Evolutionary conservation across 2,888 invertebrate genomes (phyloP).

Genomic region (Campoletis raptor): DNA sequence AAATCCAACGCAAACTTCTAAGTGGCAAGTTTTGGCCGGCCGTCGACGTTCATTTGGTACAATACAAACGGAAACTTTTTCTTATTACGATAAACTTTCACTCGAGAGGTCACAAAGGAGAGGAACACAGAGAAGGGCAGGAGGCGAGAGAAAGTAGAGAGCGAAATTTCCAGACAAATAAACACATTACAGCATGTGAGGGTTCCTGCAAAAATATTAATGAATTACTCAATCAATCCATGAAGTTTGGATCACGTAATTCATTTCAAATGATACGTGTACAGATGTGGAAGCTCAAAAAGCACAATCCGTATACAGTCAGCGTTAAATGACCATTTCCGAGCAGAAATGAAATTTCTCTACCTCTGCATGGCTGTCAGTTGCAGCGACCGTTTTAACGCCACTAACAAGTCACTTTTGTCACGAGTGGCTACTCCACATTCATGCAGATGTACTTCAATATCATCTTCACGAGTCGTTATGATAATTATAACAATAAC

Average conservation of each 20-base stretch:
- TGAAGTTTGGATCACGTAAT: not conserved
- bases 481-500: not conserved
- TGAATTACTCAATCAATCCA: not conserved
- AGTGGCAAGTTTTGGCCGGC: conserved; percentile 77
- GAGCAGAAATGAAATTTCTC: conserved; percentile 4
- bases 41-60: conserved; percentile 63
- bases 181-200: not conserved
- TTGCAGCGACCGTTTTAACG: conserved; percentile 27
- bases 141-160: not conserved
- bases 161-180: not conserved
- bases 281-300: not conserved
- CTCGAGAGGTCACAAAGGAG: not conserved
- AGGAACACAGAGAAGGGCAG: not conserved
- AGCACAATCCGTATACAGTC: conserved; percentile 14
- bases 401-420: conserved; percentile 43
- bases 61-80: conserved; percentile 72
- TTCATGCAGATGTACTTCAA: not conserved
- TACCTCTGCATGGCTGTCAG: conserved; percentile 46
- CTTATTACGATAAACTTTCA: not conserved
- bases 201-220: not conserved
- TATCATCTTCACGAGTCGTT: conserved; percentile 14
- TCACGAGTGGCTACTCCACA: conserved; percentile 16
- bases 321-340: conserved; percentile 34
- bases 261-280: not conserved
- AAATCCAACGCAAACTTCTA: conserved; percentile 76